A percentile compares a stretch with the other conserved stretches of the same genome.
Conservation (phyloP, 2,113 vertebrate species). For the Gasterosteus aculeatus region DNA sequence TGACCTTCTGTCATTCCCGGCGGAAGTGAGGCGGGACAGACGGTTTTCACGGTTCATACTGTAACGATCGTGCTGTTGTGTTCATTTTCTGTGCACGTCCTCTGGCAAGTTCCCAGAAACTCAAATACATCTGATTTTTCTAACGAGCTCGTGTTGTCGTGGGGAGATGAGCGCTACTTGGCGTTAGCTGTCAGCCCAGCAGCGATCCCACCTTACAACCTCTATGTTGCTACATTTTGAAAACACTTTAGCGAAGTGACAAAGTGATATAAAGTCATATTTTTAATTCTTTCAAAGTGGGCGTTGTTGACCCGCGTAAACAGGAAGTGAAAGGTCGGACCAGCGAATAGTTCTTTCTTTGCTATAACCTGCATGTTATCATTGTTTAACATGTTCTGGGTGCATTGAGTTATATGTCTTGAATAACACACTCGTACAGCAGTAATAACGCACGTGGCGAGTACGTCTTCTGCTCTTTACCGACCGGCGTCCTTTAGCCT, state of each 20-base stretch:
- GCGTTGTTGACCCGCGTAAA: background rate
- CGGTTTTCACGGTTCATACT: background rate
- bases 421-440: background rate
- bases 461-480: background rate
- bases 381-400: background rate
- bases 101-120: accelerated
- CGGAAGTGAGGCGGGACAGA: slow-evolving; percentile 3
- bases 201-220: background rate
- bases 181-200: background rate
- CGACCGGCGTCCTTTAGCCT: slow-evolving; percentile 22
- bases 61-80: accelerated
- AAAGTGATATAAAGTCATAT: too few species aligned
- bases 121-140: background rate
- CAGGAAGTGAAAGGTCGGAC: background rate
- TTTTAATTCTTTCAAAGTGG: too few species aligned
- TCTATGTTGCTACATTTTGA: too few species aligned
- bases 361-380: background rate
- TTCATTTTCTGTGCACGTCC: too few species aligned
- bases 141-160: background rate
- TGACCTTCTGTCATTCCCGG: slow-evolving; percentile 61
- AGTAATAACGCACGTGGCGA: too few species aligned
- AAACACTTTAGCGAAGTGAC: too few species aligned
- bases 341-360: background rate
- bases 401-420: background rate
- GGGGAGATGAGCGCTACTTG: background rate